These are phyloP conservation scores for Agelas oroides DNA, from an alignment of 37 sponge, comb jelly and placozoan species.

Conservation along the genomic window DNA sequence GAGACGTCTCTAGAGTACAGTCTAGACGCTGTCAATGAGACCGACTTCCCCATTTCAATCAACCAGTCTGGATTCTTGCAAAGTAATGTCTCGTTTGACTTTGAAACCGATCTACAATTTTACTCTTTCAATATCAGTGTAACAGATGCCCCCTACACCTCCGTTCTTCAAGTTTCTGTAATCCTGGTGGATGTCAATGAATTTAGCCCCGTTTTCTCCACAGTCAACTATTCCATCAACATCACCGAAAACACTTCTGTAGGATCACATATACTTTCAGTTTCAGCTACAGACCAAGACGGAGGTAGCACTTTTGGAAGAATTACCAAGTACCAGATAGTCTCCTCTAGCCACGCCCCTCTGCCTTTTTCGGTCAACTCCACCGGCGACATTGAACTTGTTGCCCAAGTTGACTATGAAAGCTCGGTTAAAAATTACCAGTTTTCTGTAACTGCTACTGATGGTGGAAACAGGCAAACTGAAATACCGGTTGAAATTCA, in stretches of 20 bases:
- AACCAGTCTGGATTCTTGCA: slow-evolving; percentile 15
- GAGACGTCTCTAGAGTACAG: background rate
- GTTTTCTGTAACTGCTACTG: slow-evolving; percentile 47
- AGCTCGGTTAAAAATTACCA: background rate
- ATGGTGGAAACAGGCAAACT: slow-evolving; percentile 51
- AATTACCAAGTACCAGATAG: slow-evolving; percentile 17
- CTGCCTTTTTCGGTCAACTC: slow-evolving; percentile 43
- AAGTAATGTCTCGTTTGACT: slow-evolving; percentile 23
- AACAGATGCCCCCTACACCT: slow-evolving; percentile 10
- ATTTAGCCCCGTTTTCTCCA: slow-evolving; percentile 39
- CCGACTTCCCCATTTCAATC: background rate
- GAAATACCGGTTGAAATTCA: slow-evolving; percentile 5
- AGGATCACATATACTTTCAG: slow-evolving; percentile 10
- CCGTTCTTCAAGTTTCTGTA: background rate
- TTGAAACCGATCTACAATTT: slow-evolving; percentile 4
- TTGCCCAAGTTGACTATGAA: slow-evolving; percentile 57
- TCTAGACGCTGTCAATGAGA: background rate
- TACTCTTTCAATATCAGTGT: slow-evolving; percentile 9
- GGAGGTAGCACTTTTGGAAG: slow-evolving; percentile 46
- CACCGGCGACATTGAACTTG: slow-evolving; percentile 31
- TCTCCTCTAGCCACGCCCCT: background rate
- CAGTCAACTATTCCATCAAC: background rate
- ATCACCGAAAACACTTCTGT: slow-evolving; percentile 19
- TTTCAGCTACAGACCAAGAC: slow-evolving; percentile 51
- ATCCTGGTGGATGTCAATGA: slow-evolving; percentile 56